These are phyloP conservation scores for Speoplatyrhinus poulsoni DNA, from an alignment of 2,113 vertebrate species.

Conservation along the genomic window DNA sequence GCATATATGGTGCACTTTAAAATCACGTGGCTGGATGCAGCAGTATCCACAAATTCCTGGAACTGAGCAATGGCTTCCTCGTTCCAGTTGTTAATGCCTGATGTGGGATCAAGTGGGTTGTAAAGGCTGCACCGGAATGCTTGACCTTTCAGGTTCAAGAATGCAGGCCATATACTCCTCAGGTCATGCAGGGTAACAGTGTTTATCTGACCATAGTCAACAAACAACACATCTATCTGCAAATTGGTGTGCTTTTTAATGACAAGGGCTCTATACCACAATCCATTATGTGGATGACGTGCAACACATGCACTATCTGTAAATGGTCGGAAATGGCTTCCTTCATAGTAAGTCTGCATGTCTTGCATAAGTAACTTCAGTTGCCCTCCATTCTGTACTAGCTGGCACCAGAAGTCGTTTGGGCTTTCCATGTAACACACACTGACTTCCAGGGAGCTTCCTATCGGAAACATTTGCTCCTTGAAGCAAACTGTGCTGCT, in stretches of 20 bases:
- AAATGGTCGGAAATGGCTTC: slow-evolving; percentile 63
- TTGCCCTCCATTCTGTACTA: slow-evolving; percentile 63
- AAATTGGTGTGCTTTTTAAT: slow-evolving; percentile 62
- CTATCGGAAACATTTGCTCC: slow-evolving; percentile 79
- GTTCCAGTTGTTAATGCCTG: slow-evolving; percentile 79
- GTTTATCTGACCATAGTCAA: slow-evolving; percentile 88
- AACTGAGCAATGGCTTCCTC: slow-evolving; percentile 76
- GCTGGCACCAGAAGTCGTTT: slow-evolving; percentile 92
- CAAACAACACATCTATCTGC: slow-evolving; percentile 80
- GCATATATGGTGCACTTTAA: slow-evolving; percentile 92
- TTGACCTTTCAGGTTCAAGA: slow-evolving; percentile 82
- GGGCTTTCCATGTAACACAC: slow-evolving; percentile 84
- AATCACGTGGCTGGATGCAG: slow-evolving; percentile 58
- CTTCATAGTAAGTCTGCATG: slow-evolving; percentile 83
- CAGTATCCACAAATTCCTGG: slow-evolving; percentile 77
- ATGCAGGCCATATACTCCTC: slow-evolving; percentile 73
- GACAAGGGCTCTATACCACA: slow-evolving; percentile 91
- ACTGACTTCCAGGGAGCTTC: slow-evolving; percentile 82
- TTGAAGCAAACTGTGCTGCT: slow-evolving; percentile 53
- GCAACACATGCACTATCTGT: slow-evolving; percentile 80
- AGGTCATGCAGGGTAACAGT: slow-evolving; percentile 75
- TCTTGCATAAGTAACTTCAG: slow-evolving; percentile 82
- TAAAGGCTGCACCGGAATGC: slow-evolving; percentile 93
- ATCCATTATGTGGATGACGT: slow-evolving; percentile 74
- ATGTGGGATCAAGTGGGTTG: slow-evolving; percentile 79